These are phyloP conservation scores for Congeria kusceri DNA, from an alignment of 2,888 invertebrate species.

Conservation along the genomic window DNA sequence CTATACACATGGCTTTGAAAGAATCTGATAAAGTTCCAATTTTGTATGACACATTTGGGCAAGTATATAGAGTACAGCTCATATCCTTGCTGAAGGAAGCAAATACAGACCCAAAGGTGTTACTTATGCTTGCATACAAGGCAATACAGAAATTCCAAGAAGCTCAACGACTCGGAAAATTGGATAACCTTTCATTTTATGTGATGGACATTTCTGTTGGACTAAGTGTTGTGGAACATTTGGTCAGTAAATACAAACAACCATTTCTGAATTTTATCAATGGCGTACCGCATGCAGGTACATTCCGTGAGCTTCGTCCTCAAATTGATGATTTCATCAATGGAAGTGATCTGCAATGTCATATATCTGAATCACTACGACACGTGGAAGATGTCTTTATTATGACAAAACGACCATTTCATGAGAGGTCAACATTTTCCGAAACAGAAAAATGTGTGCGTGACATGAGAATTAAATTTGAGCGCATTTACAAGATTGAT, in stretches of 20 bases:
- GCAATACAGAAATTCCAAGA: background rate
- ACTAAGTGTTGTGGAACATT: background rate
- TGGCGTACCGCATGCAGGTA: background rate
- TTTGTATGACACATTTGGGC: constrained; percentile 1
- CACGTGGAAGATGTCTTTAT: background rate
- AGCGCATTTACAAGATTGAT: background rate
- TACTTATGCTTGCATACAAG: background rate
- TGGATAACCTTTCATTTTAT: background rate
- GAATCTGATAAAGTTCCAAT: background rate
- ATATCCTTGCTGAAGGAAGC: background rate
- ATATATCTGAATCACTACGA: background rate
- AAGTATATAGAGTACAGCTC: background rate
- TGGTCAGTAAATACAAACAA: background rate
- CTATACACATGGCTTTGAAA: background rate
- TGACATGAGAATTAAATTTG: background rate
- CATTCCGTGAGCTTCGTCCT: background rate
- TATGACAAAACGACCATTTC: background rate
- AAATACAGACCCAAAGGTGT: background rate
- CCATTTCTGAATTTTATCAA: too few relatives aligned
- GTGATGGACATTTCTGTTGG: background rate
- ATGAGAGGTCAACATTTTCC: background rate
- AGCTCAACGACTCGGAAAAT: background rate
- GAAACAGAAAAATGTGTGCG: background rate
- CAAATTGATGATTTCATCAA: background rate
- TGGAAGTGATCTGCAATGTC: background rate